Percentiles rank a stretch among this genome's conserved stretches.
Evolutionary conservation across 2,888 invertebrate species (phyloP).

Genomic region (Halictus quadricinctus): DNA sequence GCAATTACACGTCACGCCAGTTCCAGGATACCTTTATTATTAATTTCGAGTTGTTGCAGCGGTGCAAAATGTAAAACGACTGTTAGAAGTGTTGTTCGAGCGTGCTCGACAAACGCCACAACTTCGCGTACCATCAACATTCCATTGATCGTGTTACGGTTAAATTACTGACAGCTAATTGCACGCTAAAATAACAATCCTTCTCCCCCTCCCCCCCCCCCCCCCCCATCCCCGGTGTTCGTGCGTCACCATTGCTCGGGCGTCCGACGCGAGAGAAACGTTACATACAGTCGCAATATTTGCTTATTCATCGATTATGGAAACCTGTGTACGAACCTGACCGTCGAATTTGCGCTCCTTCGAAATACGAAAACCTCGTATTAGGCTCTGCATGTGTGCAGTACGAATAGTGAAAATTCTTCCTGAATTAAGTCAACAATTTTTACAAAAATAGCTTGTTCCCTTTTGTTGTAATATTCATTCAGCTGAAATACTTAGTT

Average conservation of each 20-base stretch:
- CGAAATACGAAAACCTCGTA: neutral
- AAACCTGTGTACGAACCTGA: neutral
- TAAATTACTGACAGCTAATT: constrained; percentile 20
- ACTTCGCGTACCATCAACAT: constrained; percentile 15
- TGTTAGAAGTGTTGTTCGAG: neutral
- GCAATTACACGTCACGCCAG: constrained; percentile 26
- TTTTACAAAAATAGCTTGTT: too few species aligned
- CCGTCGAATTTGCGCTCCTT: neutral
- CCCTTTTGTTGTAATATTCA: too few species aligned
- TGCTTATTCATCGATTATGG: constrained; percentile 1
- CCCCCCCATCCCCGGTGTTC: neutral
- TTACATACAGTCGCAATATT: neutral
- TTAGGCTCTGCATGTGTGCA: neutral
- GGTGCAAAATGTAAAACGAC: constrained; percentile 2
- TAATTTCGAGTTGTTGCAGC: neutral
- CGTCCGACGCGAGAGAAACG: neutral
- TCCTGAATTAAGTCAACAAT: too few species aligned
- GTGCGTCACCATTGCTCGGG: neutral
- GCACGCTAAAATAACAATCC: neutral
- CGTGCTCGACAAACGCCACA: neutral
- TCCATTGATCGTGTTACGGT: neutral
- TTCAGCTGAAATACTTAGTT: too few species aligned
- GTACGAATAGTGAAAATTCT: too few species aligned
- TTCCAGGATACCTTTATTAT: constrained; percentile 14
- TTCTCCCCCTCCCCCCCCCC: neutral